Conservation (phyloP, 2,797 vertebrate genomes). For the Chelon labrosus region DNA sequence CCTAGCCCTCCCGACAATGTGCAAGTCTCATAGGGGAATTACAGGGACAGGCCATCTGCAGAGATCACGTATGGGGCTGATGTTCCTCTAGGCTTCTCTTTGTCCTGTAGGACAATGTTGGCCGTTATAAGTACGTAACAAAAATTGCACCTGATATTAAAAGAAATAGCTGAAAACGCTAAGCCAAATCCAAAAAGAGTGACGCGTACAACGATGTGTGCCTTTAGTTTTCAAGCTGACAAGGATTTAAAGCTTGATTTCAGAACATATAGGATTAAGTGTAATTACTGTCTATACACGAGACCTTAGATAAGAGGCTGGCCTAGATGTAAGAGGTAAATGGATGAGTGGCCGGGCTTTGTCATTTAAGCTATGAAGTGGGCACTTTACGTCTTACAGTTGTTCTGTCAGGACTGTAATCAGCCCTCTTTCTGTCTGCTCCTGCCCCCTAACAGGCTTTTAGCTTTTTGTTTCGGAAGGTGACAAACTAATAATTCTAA, state of each 20-base stretch:
- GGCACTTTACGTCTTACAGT: neutral
- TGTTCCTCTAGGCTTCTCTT: conserved; percentile 10
- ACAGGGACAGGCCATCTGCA: conserved; percentile 6
- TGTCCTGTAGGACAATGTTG: conserved; percentile 1
- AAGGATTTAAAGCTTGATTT: neutral
- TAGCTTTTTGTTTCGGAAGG: neutral
- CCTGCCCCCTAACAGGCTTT: neutral
- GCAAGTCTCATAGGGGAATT: conserved; percentile 14
- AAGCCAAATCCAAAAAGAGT: neutral
- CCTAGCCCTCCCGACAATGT: conserved; percentile 7
- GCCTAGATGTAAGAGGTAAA: conserved; percentile 4
- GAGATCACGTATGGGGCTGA: conserved; percentile 9
- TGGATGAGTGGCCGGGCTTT: conserved; percentile 28
- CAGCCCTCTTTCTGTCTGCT: neutral
- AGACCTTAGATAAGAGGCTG: conserved; percentile 13
- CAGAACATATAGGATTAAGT: conserved; percentile 19
- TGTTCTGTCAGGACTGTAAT: conserved; percentile 6
- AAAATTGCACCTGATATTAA: neutral
- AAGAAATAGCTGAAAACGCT: neutral
- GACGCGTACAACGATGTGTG: neutral
- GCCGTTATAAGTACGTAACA: neutral
- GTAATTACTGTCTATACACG: neutral
- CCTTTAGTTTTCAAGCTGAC: neutral
- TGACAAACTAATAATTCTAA: neutral
- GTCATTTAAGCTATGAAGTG: conserved; percentile 20